Conservation (phyloP, 2,113 vertebrate species). For the Jacana jacana region DNA sequence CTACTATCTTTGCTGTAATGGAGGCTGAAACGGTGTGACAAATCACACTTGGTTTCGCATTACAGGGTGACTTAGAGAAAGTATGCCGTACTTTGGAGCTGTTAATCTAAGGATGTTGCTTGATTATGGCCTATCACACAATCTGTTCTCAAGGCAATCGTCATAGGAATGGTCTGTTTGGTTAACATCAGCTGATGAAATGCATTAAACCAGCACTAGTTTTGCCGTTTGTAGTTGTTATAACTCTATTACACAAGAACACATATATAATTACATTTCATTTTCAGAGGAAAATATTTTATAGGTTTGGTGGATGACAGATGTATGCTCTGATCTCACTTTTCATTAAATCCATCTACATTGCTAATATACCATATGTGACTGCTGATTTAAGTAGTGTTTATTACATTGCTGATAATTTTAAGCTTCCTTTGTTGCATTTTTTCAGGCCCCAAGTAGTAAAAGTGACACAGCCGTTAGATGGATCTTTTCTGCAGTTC, state of each 20-base stretch:
- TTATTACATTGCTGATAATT: neutral
- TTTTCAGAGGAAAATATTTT: constrained; percentile 13
- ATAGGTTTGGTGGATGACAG: neutral
- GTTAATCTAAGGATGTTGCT: constrained; percentile 67
- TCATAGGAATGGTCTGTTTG: neutral
- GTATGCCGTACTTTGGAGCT: constrained; percentile 55
- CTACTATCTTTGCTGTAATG: constrained; percentile 18
- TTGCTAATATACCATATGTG: neutral
- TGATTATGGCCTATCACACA: constrained; percentile 68
- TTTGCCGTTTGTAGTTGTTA: neutral
- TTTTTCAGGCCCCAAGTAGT: constrained; percentile 16
- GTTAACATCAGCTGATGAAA: constrained; percentile 59
- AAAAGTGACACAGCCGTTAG: neutral
- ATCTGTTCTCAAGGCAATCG: constrained; percentile 45
- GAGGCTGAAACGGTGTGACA: constrained; percentile 40
- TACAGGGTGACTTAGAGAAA: constrained; percentile 72
- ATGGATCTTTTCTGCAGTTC: neutral
- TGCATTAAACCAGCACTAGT: neutral
- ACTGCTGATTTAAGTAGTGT: neutral
- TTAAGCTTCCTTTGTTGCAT: neutral
- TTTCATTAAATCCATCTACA: neutral
- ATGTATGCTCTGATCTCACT: neutral
- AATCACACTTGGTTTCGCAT: constrained; percentile 64
- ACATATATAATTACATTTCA: neutral
- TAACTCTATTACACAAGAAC: neutral